Percentiles rank a stretch among this genome's conserved stretches.
These are phyloP conservation scores for Mesoclemmys tuberculata DNA, from an alignment of 2,113 vertebrate species.

Conservation along the genomic window DNA sequence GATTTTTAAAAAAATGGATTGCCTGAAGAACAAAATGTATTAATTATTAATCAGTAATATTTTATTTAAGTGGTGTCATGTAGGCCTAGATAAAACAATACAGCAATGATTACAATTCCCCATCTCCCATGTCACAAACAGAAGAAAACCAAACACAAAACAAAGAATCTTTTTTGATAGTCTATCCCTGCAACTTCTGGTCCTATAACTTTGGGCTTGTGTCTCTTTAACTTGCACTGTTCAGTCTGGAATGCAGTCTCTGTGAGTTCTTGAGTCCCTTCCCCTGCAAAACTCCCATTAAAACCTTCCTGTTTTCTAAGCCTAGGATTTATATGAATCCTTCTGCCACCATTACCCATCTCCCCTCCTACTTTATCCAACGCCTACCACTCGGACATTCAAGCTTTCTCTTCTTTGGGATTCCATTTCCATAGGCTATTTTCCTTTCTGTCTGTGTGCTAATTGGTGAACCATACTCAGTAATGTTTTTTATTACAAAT, in stretches of 20 bases:
- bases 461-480: accelerated
- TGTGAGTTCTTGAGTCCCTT: accelerated
- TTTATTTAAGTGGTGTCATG: neutral
- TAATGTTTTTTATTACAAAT: neutral
- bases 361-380: neutral
- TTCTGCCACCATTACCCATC: neutral
- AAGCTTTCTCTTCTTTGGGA: neutral
- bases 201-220: accelerated
- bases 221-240: accelerated
- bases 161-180: neutral
- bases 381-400: neutral
- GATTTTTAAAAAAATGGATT: neutral
- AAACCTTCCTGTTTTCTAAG: neutral
- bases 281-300: neutral
- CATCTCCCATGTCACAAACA: neutral
- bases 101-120: neutral
- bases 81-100: neutral
- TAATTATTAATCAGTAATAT: neutral
- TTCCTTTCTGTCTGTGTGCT: neutral
- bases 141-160: neutral
- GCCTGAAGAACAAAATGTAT: neutral
- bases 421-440: accelerated
- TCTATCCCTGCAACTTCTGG: neutral
- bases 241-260: neutral
- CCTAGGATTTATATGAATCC: neutral